Evolutionary conservation across 2,113 vertebrate genomes (phyloP), one percentile per base, ranked within the genome.

Genomic region (Plectropomus leopardus): DNA sequence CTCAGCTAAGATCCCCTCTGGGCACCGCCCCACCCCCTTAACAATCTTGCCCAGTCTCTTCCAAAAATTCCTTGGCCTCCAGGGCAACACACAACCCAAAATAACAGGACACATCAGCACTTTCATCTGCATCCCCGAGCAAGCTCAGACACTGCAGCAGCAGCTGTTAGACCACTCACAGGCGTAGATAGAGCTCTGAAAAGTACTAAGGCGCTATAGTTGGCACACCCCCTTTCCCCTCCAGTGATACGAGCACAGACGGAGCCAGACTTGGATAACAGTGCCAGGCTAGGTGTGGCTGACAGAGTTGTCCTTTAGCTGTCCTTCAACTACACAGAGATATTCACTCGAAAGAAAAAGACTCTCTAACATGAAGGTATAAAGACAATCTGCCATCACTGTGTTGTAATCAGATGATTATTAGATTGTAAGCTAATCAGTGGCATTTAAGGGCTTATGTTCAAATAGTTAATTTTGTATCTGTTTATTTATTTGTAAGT

Each of bases 71-170:
- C 75, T 55, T 23, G 48, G 72, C 71, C 86, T 84, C 72, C 28
- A 53, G 86, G 90, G 91, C 87, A 89, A 64, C 48, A 34, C 57
- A 45, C 65, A 80, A 66, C 88, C 92, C 80, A 78, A 94, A 93
- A 94, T 94, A 94, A 93, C 91, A 87, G 87, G 85, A 77, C 86
- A 78, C 88, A 90, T 94, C 93, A 93, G 94, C 93, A 90, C 92
- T 93, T 93, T 93, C 87, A 93, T 90, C 91, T 90, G 90, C 79
- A 82, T 92, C 93, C 86, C 72, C 28, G 24, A 91, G 91, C 93
- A 91, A 87, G 93, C 88, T 92, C 82, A 91, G 92, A 91, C 93
- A 91, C 84, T 81, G 87, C 88, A 86, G 91, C 90, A 90, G 93
- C 93, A 92, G 93, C 88, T 91, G 87, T 83, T 87, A 30, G 70